phyloP scores from a whole-genome alignment of 2,797 vertebrate genomes.

The Hyperoplus immaculatus region DNA sequence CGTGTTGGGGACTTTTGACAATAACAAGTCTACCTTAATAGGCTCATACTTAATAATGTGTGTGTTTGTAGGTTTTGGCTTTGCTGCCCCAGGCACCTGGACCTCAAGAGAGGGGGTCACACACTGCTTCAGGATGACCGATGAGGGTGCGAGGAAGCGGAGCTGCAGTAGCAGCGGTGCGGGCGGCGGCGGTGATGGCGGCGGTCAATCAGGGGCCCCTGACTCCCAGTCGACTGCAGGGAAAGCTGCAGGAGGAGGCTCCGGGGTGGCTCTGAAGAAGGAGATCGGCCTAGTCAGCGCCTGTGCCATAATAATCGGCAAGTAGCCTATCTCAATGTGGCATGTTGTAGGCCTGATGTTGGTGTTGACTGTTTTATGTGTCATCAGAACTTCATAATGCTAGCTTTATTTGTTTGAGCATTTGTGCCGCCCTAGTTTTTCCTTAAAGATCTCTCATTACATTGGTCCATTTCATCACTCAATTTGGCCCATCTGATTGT shows the following conservation, averaged over 20 bases:
- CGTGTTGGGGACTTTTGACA: background rate
- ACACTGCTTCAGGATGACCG: constrained; percentile 74
- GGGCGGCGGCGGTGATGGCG: constrained; percentile 22
- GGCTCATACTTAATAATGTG: background rate
- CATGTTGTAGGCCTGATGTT: background rate
- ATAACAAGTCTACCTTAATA: background rate
- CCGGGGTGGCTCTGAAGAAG: constrained; percentile 87
- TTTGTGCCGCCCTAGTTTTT: background rate
- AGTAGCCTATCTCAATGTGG: constrained; percentile 51
- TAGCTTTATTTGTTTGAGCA: background rate
- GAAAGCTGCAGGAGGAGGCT: constrained; percentile 31
- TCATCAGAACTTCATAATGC: background rate
- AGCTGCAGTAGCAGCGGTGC: constrained; percentile 35
- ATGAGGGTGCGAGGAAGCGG: constrained; percentile 75
- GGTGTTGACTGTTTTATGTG: background rate
- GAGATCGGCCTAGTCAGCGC: constrained; percentile 89
- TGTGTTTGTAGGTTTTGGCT: background rate
- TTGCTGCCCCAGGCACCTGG: background rate
- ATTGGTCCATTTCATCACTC: too few relatives aligned
- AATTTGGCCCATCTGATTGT: too few relatives aligned
- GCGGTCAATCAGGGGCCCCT: constrained; percentile 41
- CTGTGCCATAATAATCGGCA: constrained; percentile 90
- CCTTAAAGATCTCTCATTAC: too few relatives aligned
- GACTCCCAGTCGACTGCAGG: background rate
- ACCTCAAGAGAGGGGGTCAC: background rate